A percentile compares a stretch with the other conserved stretches of the same genome.
phyloP scores from a whole-genome alignment of 2,888 invertebrate genomes.

The Cephus nigrinus region DNA sequence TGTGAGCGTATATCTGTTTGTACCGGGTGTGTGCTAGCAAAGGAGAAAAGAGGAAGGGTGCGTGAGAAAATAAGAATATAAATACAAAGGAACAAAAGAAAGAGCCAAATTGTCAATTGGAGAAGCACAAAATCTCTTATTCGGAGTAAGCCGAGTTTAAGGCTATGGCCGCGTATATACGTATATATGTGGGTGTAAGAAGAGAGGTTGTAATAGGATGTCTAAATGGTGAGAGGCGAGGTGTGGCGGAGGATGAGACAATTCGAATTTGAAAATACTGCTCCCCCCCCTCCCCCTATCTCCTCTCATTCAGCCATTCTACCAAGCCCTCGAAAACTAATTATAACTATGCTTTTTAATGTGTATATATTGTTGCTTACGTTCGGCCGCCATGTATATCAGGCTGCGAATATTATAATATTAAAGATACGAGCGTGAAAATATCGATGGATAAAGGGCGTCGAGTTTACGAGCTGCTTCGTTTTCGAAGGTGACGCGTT shows the following conservation, averaged over 20 bases:
- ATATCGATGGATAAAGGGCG: neutral
- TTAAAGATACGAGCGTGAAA: neutral
- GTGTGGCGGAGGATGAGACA: neutral
- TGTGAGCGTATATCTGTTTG: neutral
- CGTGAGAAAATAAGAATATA: neutral
- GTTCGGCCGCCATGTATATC: slow-evolving; percentile 48
- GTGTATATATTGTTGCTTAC: slow-evolving; percentile 59
- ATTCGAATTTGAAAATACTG: neutral
- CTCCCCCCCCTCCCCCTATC: neutral
- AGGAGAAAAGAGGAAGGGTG: neutral
- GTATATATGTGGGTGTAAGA: neutral
- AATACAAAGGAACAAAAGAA: neutral
- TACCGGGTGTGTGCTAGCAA: neutral
- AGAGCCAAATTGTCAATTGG: neutral
- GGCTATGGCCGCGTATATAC: neutral
- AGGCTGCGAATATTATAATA: slow-evolving; percentile 21
- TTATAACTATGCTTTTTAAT: slow-evolving; percentile 53
- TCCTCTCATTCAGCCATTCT: neutral
- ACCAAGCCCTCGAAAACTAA: slow-evolving; percentile 9
- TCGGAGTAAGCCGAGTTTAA: neutral
- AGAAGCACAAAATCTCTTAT: neutral
- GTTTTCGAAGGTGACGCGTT: neutral
- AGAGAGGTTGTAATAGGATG: neutral
- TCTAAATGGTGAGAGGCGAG: neutral
- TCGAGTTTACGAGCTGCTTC: neutral